These are phyloP conservation scores for Kuschelorhynchus macadamiae DNA, from an alignment of 2,888 invertebrate genomes.

Conservation along the genomic window DNA sequence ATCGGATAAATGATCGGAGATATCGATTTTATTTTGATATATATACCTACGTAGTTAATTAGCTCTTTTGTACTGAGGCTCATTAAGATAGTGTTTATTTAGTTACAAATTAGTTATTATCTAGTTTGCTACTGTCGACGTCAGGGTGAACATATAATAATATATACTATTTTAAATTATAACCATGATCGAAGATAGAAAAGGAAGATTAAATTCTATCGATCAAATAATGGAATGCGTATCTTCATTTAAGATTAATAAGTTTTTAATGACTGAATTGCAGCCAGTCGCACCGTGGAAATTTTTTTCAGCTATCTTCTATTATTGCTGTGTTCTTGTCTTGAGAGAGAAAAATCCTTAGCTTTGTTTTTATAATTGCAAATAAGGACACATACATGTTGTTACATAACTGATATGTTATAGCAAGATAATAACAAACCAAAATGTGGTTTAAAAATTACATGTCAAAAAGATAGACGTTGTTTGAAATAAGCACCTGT, in stretches of 20 bases:
- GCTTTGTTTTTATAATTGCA: no score
- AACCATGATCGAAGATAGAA: slow-evolving; percentile 25
- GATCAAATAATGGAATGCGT: slow-evolving; percentile 21
- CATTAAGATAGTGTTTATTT: slow-evolving; percentile 40
- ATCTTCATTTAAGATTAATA: slow-evolving; percentile 23
- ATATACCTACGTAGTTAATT: slow-evolving; percentile 26
- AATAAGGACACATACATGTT: no score
- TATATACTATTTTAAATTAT: slow-evolving; percentile 29
- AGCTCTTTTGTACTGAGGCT: slow-evolving; percentile 21
- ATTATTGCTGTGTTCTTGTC: no score
- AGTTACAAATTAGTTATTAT: slow-evolving; percentile 36
- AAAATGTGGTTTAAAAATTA: no score
- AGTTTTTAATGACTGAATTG: slow-evolving; percentile 29
- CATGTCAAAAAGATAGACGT: no score
- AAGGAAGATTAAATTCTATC: slow-evolving; percentile 20
- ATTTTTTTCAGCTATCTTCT: no score
- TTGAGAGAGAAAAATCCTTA: no score
- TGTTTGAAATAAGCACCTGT: no score
- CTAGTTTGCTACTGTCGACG: slow-evolving; percentile 31
- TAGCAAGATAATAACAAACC: no score
- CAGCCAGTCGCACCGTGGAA: no score
- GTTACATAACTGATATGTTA: no score
- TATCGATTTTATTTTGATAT: slow-evolving; percentile 33
- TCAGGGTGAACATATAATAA: slow-evolving; percentile 31
- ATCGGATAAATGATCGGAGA: slow-evolving; percentile 41